Evolutionary conservation across 2,113 vertebrate genomes (phyloP).

Genomic region (Ancistrus triradiatus): DNA sequence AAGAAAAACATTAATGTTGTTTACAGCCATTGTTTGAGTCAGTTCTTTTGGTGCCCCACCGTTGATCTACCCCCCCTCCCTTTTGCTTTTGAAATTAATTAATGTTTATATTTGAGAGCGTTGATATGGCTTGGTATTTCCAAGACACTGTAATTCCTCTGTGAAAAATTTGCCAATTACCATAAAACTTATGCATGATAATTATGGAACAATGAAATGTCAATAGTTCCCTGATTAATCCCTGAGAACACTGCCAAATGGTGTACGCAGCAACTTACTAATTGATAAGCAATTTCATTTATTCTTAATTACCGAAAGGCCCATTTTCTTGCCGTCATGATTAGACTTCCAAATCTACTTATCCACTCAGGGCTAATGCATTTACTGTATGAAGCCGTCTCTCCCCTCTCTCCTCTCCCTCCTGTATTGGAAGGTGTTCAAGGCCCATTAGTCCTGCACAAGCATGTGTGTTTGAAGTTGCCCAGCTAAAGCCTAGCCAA

Average conservation of each 20-base stretch:
- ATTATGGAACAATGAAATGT: conserved; percentile 71
- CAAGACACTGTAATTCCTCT: conserved; percentile 62
- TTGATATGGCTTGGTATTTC: conserved; percentile 63
- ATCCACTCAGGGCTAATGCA: conserved; percentile 61
- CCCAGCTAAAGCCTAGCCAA: conserved; percentile 60
- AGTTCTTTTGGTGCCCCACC: conserved; percentile 44
- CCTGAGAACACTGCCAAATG: conserved; percentile 62
- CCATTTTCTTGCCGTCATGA: conserved; percentile 63
- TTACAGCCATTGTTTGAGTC: conserved; percentile 49
- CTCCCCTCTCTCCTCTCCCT: conserved; percentile 11
- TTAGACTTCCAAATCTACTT: conserved; percentile 64
- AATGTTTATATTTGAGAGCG: conserved; percentile 63
- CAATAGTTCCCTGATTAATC: conserved; percentile 74
- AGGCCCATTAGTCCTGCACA: conserved; percentile 62
- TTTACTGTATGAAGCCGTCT: conserved; percentile 56
- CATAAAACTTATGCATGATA: conserved; percentile 72
- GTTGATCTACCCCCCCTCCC: conserved; percentile 50
- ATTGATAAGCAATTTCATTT: conserved; percentile 73
- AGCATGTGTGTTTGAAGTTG: conserved; percentile 57
- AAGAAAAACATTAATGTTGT: conserved; percentile 48
- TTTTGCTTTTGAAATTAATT: conserved; percentile 63
- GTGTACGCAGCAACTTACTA: conserved; percentile 60
- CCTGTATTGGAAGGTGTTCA: conserved; percentile 57
- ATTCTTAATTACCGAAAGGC: conserved; percentile 69
- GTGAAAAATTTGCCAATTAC: conserved; percentile 65